Conservation (phyloP, 2,888 invertebrate genomes). For the Andricus curvator region DNA sequence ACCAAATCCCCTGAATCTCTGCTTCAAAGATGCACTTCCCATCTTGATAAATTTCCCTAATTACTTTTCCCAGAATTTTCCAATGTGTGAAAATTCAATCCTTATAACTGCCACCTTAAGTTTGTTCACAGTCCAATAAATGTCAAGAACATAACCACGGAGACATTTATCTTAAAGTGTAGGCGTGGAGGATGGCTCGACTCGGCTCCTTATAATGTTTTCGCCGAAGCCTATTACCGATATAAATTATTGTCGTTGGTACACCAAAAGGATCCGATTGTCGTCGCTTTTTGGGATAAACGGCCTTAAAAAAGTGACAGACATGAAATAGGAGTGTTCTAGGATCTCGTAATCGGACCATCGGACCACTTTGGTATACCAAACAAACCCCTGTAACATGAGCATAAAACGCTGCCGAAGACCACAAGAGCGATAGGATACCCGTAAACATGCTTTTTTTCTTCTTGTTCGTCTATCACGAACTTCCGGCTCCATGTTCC, state of each 20-base stretch:
- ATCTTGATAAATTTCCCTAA: not conserved
- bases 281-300: conserved; percentile 18
- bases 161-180: conserved; percentile 27
- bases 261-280: conserved; percentile 17
- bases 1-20: not conserved
- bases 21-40: too few species aligned
- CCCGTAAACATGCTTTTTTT: conserved; percentile 34
- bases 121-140: conserved; percentile 20
- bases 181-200: not conserved
- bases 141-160: conserved; percentile 5
- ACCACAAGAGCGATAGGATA: conserved; percentile 23
- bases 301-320: not conserved
- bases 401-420: conserved; percentile 21
- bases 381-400: conserved; percentile 26
- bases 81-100: not conserved
- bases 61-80: not conserved
- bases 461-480: conserved; percentile 24
- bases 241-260: conserved; percentile 20
- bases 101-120: not conserved
- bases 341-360: not conserved
- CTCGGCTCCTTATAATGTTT: conserved; percentile 1
- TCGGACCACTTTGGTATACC: conserved; percentile 1
- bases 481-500: conserved; percentile 34
- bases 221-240: conserved; percentile 24
- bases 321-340: not conserved